A percentile compares a stretch with the other conserved stretches of the same genome.
Conservation (phyloP, 2,113 vertebrate species). For the Pipa parva region DNA sequence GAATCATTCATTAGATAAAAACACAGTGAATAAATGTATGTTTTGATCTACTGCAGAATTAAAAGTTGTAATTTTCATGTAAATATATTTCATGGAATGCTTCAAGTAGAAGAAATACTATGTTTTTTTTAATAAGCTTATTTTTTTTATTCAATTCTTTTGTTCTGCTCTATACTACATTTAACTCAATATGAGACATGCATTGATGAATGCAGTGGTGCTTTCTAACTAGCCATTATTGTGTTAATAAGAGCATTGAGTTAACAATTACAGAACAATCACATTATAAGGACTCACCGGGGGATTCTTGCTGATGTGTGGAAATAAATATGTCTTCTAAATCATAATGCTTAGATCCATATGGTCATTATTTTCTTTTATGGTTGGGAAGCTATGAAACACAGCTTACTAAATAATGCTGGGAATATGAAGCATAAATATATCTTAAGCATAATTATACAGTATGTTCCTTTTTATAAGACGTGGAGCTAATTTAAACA, state of each 20-base stretch:
- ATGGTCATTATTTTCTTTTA: neutral
- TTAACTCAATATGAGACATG: neutral
- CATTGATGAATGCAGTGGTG: conserved; percentile 14
- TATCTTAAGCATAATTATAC: too few species aligned
- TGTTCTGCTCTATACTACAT: neutral
- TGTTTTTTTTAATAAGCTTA: neutral
- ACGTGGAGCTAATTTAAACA: too few species aligned
- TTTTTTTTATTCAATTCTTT: neutral
- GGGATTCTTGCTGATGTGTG: neutral
- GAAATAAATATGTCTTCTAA: neutral
- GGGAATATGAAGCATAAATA: too few species aligned
- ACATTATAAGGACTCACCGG: neutral
- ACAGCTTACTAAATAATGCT: too few species aligned
- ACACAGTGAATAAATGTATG: neutral
- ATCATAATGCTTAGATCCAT: neutral
- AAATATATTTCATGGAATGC: neutral
- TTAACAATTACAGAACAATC: neutral
- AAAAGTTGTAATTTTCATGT: neutral
- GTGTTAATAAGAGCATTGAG: neutral
- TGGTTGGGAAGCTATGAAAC: neutral
- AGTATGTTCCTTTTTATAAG: too few species aligned
- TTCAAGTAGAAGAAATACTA: neutral
- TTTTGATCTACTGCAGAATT: neutral
- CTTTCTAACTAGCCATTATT: neutral
- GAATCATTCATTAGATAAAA: neutral